A percentile compares a stretch with the other conserved stretches of the same genome.
Conservation (phyloP, 2,888 invertebrate genomes). For the Brachyptera risi region DNA sequence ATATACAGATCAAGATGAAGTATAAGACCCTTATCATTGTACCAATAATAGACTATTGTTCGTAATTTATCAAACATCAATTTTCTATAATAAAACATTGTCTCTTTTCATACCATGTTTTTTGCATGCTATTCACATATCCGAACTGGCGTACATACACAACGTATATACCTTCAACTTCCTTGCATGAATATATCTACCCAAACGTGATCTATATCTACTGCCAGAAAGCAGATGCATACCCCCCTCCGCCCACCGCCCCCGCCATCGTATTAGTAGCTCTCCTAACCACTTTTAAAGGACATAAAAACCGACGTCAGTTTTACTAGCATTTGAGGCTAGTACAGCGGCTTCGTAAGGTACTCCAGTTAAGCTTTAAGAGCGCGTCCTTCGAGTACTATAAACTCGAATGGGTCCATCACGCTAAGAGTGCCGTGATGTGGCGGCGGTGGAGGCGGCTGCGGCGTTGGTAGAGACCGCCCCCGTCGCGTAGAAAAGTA, state of each 20-base stretch:
- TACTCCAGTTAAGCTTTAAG: conserved; percentile 11
- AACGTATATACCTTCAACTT: too few species aligned
- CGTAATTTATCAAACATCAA: too few species aligned
- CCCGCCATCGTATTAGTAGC: conserved; percentile 5
- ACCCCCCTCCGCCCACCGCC: background rate
- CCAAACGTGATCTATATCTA: too few species aligned
- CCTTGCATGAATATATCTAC: too few species aligned
- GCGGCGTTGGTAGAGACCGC: background rate
- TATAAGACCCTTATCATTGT: too few species aligned
- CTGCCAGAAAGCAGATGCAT: conserved; percentile 18
- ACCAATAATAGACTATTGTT: too few species aligned
- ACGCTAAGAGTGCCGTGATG: background rate
- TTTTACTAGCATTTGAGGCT: conserved; percentile 28
- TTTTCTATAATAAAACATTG: too few species aligned
- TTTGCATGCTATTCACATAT: too few species aligned
- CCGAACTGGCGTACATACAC: too few species aligned
- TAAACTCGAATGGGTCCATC: conserved; percentile 16
- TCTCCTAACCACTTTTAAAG: conserved; percentile 25
- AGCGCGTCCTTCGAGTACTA: conserved; percentile 17
- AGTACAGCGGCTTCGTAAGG: conserved; percentile 1
- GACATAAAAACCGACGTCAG: conserved; percentile 24
- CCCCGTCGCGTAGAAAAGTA: background rate
- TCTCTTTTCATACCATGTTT: too few species aligned
- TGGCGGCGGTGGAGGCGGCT: background rate
- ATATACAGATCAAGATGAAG: too few species aligned